Evolutionary conservation across 2,113 vertebrate species (phyloP).

Genomic region (Elephas maximus): DNA sequence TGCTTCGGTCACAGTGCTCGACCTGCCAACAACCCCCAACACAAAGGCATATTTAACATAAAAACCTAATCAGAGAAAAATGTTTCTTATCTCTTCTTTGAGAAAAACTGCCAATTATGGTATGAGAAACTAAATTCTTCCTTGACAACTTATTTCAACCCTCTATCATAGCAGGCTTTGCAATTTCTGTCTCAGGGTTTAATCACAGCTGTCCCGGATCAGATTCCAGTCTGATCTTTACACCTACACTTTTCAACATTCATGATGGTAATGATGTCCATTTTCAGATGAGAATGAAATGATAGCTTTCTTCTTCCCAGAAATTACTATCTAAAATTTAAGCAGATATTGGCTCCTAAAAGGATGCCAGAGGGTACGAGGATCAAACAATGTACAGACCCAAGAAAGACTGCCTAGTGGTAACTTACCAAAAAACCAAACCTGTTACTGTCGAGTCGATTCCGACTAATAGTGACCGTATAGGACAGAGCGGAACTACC

Average conservation of each 20-base stretch:
- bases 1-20: constrained; percentile 93
- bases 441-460: too few species aligned
- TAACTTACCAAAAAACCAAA: not conserved
- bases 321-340: constrained; percentile 65
- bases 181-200: constrained; percentile 43
- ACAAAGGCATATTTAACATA: constrained; percentile 75
- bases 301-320: constrained; percentile 30
- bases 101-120: constrained; percentile 52
- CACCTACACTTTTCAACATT: constrained; percentile 52
- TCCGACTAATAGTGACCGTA: too few species aligned
- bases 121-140: constrained; percentile 66
- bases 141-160: constrained; percentile 20
- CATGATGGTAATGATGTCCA: constrained; percentile 22
- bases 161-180: constrained; percentile 26
- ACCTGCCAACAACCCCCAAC: constrained; percentile 87
- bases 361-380: not conserved
- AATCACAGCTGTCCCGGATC: not conserved
- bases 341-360: constrained; percentile 39
- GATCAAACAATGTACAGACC: constrained; percentile 32
- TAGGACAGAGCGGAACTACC: too few species aligned
- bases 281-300: constrained; percentile 52
- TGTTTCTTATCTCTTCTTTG: constrained; percentile 51
- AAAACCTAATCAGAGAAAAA: constrained; percentile 58
- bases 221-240: constrained; percentile 12
- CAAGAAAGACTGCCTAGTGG: not conserved